Percentiles rank a stretch among this genome's conserved stretches.
phyloP scores from a whole-genome alignment of 1,140 invertebrate species.

The Brachionus rubens region DNA sequence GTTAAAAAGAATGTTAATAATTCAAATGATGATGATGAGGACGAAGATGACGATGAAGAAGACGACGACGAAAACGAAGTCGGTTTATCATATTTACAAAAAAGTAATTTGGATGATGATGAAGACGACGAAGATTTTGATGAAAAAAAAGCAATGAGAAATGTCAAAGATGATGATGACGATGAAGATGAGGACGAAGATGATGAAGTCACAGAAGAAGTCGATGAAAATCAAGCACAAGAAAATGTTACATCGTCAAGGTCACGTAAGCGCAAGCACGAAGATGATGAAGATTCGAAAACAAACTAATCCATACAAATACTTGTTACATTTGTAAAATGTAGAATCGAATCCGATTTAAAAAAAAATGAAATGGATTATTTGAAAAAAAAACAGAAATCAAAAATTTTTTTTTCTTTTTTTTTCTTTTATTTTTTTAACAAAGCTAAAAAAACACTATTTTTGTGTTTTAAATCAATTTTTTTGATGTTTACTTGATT shows the following conservation, averaged over 20 bases:
- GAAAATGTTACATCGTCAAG: not conserved
- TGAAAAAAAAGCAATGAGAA: conserved; percentile 52
- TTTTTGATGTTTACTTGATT: too few relatives aligned
- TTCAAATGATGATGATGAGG: conserved; percentile 50
- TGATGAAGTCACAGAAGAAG: conserved; percentile 37
- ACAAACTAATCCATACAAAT: conserved; percentile 41
- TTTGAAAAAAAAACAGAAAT: conserved; percentile 69
- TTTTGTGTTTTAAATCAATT: too few relatives aligned
- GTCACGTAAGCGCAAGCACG: conserved; percentile 70
- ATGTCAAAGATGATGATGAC: conserved; percentile 66
- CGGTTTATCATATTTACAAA: conserved; percentile 70
- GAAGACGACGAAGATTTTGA: conserved; percentile 67
- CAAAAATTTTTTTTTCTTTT: conserved; percentile 62
- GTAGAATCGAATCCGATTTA: conserved; percentile 61
- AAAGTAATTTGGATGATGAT: conserved; percentile 66
- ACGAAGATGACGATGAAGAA: conserved; percentile 61
- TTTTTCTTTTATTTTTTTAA: not conserved
- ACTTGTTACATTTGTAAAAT: conserved; percentile 8
- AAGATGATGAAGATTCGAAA: conserved; percentile 58
- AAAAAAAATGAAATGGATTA: conserved; percentile 68
- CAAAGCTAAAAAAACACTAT: too few relatives aligned
- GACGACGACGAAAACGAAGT: conserved; percentile 64
- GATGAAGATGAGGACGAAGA: too few relatives aligned
- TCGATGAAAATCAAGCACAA: conserved; percentile 37
- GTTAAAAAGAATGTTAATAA: conserved; percentile 61